Base-by-base conservation (phyloP, 35 echinoderm and acorn worm species). In the Ptychodera flava region DNA sequence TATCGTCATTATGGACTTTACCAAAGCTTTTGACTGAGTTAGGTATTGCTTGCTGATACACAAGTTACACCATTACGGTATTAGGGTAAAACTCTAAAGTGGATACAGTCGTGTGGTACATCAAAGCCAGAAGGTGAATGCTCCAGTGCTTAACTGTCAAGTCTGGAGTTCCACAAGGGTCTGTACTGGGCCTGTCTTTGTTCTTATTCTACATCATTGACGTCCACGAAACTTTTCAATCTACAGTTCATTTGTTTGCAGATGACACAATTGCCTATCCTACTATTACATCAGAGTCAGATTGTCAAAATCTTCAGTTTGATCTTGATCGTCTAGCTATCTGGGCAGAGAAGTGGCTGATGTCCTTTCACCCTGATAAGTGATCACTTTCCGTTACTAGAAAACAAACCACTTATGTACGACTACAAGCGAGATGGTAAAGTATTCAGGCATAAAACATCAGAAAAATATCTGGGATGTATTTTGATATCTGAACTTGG, bases 11-110 rank as follows among this genome's bases (percentile, higher is more conserved):
- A n/a, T n/a, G n/a, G 89, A 91, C 35, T 91, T 91, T 35, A 35
- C 84, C 0, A 91, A 91, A 82, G 89, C 89, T 30, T 86, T 86
- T 76, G 89, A 91, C 36, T 84, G 86, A 0, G 78, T 91, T 35
- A 83, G 78, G 0, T 77, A 91, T 28, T 31, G 87, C 22, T 35
- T 83, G 6, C 89, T 90, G 0, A 81, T 91, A 64, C 45, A 64
- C 6, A 64, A 64, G 22, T 22, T 64, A 6, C 6, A 64, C 45
- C 22, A 64, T 64, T 64, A 64, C 22, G 45, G 45, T 22, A 64
- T 64, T 22, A 64, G 45, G 22, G 22, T 22, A 64, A 64, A 64
- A 64, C 22, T 22, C 6, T 12, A 64, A 12, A 6, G 6, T 64
- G 45, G 28, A 38, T 91, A 1, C 64, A 91, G 30, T 6, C 78